Conservation (phyloP, 2,113 vertebrate species). For the Megalops atlanticus region DNA sequence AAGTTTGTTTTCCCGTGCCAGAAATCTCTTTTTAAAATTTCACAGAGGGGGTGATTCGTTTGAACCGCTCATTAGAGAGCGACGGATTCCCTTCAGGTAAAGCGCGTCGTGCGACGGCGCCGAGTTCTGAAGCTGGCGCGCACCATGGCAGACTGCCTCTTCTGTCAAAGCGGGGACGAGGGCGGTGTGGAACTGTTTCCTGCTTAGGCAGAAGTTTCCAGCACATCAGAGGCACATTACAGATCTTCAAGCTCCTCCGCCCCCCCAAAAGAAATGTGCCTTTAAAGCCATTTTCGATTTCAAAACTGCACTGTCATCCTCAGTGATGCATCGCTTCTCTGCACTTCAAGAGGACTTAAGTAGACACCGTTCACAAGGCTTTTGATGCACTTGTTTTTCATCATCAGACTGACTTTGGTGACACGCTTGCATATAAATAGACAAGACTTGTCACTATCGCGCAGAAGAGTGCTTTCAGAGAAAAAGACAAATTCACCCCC, state of each 20-base stretch:
- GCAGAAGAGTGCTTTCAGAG: neutral
- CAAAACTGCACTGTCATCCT: neutral
- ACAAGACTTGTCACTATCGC: neutral
- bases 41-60: neutral
- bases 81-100: slow-evolving; percentile 12
- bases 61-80: slow-evolving; percentile 16
- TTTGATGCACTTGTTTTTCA: slow-evolving; percentile 8
- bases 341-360: neutral
- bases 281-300: slow-evolving; percentile 19
- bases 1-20: neutral
- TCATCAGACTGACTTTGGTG: neutral
- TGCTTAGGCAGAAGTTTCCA: neutral
- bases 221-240: slow-evolving; percentile 12
- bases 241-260: neutral
- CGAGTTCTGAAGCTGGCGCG: neutral
- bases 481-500: neutral
- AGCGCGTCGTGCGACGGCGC: neutral
- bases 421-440: neutral
- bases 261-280: slow-evolving; percentile 19
- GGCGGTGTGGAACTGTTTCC: neutral
- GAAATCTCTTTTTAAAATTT: neutral
- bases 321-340: neutral
- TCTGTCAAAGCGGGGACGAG: neutral
- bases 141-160: neutral
- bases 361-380: neutral